These are phyloP conservation scores for Ochropleura plecta DNA, from an alignment of 2,888 invertebrate genomes.

Conservation along the genomic window DNA sequence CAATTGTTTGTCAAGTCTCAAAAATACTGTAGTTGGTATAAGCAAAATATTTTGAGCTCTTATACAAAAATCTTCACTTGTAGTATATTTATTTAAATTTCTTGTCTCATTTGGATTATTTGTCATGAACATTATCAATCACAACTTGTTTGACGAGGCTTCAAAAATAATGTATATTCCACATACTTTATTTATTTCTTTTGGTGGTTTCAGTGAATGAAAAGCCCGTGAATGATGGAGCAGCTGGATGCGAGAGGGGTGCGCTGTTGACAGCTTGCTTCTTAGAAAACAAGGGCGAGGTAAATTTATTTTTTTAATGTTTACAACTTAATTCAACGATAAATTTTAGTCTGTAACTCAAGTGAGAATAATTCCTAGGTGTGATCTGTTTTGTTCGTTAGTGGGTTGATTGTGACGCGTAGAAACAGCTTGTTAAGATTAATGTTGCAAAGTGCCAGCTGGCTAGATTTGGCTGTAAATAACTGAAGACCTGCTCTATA, in stretches of 20 bases:
- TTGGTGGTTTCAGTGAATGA: slow-evolving; percentile 62
- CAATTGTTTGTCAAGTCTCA: neutral
- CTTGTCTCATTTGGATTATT: no score
- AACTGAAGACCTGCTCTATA: no score
- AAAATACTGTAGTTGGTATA: neutral
- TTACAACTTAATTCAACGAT: neutral
- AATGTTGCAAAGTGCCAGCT: neutral
- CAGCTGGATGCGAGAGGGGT: slow-evolving; percentile 75
- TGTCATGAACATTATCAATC: no score
- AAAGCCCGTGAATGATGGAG: slow-evolving; percentile 71
- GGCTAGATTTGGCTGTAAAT: neutral
- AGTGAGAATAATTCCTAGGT: neutral
- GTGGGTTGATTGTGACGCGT: neutral
- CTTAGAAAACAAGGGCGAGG: slow-evolving; percentile 51
- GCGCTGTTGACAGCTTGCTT: slow-evolving; percentile 62
- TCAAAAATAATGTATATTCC: neutral
- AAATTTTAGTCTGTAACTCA: neutral
- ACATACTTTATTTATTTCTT: neutral
- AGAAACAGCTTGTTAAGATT: neutral
- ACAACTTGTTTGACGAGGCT: no score
- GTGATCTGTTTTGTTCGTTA: neutral
- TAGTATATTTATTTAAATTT: no score
- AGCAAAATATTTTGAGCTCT: no score
- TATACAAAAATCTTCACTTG: no score
- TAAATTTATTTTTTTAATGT: slow-evolving; percentile 20